Conservation (phyloP, 2,888 invertebrate genomes). For the Oxystoma pomonae region DNA sequence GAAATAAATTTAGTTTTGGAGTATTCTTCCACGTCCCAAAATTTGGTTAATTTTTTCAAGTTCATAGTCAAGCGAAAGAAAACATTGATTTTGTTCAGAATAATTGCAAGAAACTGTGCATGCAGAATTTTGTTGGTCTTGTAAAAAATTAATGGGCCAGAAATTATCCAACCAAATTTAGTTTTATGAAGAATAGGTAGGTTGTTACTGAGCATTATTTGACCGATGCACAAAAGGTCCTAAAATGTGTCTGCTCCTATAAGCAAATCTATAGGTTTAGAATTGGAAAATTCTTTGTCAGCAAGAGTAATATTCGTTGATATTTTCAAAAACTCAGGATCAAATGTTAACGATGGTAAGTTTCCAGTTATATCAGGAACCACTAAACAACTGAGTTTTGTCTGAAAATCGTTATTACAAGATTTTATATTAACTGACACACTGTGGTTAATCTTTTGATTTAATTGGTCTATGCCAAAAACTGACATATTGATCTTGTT, state of each 20-base stretch:
- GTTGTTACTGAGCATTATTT: slow-evolving; percentile 11
- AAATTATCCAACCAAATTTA: slow-evolving; percentile 18
- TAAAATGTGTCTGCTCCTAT: slow-evolving; percentile 15
- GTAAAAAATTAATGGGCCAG: slow-evolving; percentile 12
- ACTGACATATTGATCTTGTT: no score
- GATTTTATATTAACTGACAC: slow-evolving; percentile 5
- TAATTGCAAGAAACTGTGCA: neutral
- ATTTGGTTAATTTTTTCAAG: slow-evolving; percentile 12
- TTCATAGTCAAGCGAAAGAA: neutral
- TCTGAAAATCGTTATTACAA: neutral
- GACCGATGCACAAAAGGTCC: slow-evolving; percentile 13
- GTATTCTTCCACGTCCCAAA: slow-evolving; percentile 19
- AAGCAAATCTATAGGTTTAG: slow-evolving; percentile 10
- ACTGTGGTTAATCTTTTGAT: neutral
- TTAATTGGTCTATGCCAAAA: neutral
- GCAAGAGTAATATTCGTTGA: slow-evolving; percentile 16
- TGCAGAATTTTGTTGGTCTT: neutral
- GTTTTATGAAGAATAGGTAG: slow-evolving; percentile 20
- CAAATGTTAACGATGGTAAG: slow-evolving; percentile 9
- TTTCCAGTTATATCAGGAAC: slow-evolving; percentile 10
- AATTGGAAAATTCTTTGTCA: slow-evolving; percentile 14
- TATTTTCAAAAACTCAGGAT: slow-evolving; percentile 6
- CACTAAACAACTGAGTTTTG: slow-evolving; percentile 7
- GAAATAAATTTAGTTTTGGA: slow-evolving; percentile 8
- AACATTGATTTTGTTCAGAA: neutral